Conservation (phyloP, 2,113 vertebrate species). For the Australoheros scitulus region DNA sequence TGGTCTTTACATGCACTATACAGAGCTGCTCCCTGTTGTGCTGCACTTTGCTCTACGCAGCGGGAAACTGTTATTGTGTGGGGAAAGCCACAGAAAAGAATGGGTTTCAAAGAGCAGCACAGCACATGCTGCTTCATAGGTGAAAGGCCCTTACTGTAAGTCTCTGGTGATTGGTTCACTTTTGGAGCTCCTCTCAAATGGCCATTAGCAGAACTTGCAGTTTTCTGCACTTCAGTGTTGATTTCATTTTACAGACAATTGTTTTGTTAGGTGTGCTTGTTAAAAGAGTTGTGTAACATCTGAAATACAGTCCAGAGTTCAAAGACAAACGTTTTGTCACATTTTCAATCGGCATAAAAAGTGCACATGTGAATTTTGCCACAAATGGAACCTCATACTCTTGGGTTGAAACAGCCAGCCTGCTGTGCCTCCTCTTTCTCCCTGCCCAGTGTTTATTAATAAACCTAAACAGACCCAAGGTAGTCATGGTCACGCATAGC, state of each 20-base stretch:
- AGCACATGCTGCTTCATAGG: no score
- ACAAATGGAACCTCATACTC: background rate
- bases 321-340: background rate
- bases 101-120: no score
- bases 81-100: background rate
- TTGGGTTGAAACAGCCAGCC: background rate
- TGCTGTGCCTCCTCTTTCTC: slow-evolving; percentile 57
- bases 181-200: no score
- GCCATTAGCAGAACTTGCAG: no score
- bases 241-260: background rate
- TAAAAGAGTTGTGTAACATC: background rate
- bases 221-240: background rate
- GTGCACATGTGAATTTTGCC: background rate
- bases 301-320: background rate
- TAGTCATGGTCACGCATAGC: slow-evolving; percentile 78
- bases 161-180: no score
- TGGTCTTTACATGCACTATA: background rate
- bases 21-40: background rate
- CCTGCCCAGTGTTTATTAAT: slow-evolving; percentile 78
- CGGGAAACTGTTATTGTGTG: background rate
- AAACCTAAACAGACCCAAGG: slow-evolving; percentile 77
- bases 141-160: no score
- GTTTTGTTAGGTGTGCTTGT: background rate
- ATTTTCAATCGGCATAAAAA: background rate
- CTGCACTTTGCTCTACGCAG: background rate